Evolutionary conservation across 2,888 invertebrate genomes (phyloP), one percentile per base, ranked within the genome.

Genomic region (Selenia dentaria): DNA sequence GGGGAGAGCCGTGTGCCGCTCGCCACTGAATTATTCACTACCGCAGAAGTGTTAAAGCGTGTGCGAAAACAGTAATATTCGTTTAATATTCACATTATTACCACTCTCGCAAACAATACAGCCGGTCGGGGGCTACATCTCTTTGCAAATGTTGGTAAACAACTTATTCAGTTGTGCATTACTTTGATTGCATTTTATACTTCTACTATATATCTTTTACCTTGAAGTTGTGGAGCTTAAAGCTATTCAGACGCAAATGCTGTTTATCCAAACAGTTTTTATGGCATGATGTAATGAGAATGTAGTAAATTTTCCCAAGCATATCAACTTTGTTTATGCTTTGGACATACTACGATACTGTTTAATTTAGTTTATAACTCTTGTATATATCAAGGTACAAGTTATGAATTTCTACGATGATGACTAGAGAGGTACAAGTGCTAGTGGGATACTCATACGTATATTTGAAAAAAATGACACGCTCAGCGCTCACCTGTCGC

Each of bases 61-160:
- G 75, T 77, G 75, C 79, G 67, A 74, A 80, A 84, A 83, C 79
- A 78, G 66, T 79, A 74, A 82, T 83, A 82, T 80, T 74, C 76
- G 64, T 82, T 82, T 77, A 84, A 82, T 86, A 86, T 87, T 86
- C 74, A 83, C 76, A 74, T 76, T 79, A 80, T 74, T 76, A 67
- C 72, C 62, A 43, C 64, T 67, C 68, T 64, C 66, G 66, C 67
- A 78, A 73, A 75, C 69, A 79, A 74, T 78, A 62, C 55, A 47
- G 47, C 47, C 46, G 59, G 63, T 70, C n/a, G 73, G 35, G 18
- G 27, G 27, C 47, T 25, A 37, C 63, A 74, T 67, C 70, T 59
- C 51, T 56, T 67, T 68, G 61, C 66, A 71, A 70, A 76, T 64
- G 49, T 52, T 57, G 47, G 67, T 67, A 73, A 76, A 71, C 68